A percentile compares a stretch with the other conserved stretches of the same genome.
phyloP scores from a whole-genome alignment of 2,113 vertebrate genomes.

The Excalfactoria chinensis region DNA sequence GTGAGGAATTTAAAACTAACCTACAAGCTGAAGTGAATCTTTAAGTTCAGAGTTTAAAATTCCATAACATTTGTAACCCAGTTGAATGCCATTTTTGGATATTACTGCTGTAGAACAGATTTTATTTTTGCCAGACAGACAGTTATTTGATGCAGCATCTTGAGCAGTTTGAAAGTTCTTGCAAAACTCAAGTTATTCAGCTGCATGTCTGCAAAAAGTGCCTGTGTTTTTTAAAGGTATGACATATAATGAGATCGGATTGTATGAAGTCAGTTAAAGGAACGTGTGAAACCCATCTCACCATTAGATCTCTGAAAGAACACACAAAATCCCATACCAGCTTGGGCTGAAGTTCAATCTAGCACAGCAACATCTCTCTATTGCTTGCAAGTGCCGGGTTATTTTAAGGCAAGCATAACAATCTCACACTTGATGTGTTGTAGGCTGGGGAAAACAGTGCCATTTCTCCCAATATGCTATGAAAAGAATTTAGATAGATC shows the following conservation, averaged over 20 bases:
- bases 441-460: not conserved
- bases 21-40: not conserved
- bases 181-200: not conserved
- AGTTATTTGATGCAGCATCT: not conserved
- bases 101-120: not conserved
- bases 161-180: not conserved
- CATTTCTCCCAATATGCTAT: not conserved
- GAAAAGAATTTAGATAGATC: not conserved
- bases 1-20: slow-evolving; percentile 38
- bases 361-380: not conserved
- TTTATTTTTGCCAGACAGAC: not conserved
- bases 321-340: not conserved
- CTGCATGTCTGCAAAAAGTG: not conserved
- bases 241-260: not conserved
- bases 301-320: not conserved
- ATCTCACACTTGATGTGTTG: not conserved
- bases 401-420: not conserved
- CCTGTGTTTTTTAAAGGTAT: not conserved
- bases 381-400: not conserved
- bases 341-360: not conserved
- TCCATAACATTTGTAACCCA: not conserved
- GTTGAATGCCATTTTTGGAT: not conserved
- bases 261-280: not conserved
- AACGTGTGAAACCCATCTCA: not conserved
- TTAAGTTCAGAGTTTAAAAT: slow-evolving; percentile 10